Evolutionary conservation across 1,140 invertebrate species (phyloP).

Genomic region (Calosoma granatense): DNA sequence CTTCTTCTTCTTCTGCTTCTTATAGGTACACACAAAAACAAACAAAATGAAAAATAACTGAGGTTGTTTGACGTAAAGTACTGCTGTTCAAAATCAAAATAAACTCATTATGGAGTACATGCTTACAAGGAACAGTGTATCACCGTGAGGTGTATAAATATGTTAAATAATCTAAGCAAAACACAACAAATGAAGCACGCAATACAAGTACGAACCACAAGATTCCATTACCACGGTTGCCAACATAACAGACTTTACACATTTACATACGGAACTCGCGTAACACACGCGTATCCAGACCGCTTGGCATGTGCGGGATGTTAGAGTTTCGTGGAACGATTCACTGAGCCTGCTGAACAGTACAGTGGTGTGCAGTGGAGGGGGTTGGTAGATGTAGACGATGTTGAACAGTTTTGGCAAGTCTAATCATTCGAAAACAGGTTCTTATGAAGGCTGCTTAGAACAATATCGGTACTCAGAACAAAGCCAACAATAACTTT

Average conservation of each 20-base stretch:
- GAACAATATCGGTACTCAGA: neutral
- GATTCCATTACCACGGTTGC: neutral
- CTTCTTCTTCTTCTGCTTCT: too few species aligned
- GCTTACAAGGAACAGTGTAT: too few species aligned
- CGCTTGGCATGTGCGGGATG: neutral
- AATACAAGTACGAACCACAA: neutral
- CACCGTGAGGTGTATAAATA: neutral
- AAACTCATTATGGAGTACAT: too few species aligned
- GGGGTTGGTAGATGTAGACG: too few species aligned
- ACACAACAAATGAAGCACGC: neutral
- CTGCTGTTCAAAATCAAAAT: too few species aligned
- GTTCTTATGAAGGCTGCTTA: neutral
- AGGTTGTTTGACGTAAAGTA: too few species aligned
- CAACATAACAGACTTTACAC: neutral
- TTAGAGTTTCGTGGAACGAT: too few species aligned
- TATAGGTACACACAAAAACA: too few species aligned
- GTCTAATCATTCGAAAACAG: slow-evolving; percentile 3
- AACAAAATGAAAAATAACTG: too few species aligned
- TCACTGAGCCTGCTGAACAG: too few species aligned
- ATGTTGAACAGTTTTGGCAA: neutral
- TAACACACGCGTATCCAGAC: neutral
- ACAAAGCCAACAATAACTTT: slow-evolving; percentile 5
- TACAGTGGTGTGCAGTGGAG: neutral
- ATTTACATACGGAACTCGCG: neutral
- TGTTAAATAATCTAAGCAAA: neutral